Evolutionary conservation across 2,113 vertebrate species (phyloP), one percentile per base, ranked within the genome.

Genomic region (Odocoileus virginianus): DNA sequence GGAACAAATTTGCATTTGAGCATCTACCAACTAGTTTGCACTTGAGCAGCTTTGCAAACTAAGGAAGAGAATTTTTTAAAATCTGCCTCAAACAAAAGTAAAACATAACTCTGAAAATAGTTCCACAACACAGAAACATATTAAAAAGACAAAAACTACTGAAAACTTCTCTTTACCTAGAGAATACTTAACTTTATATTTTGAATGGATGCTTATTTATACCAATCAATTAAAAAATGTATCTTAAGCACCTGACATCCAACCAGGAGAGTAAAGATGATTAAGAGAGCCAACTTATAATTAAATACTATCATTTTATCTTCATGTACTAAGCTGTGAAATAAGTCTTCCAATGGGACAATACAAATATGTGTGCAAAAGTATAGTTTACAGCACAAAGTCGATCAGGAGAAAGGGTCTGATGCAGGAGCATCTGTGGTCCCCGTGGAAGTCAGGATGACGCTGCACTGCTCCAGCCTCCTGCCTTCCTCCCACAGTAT

Each of bases 41-140:
- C 58, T 92, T 91, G 36, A 64, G 14, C 27, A 43, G 79, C 86
- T 82, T 94, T 95, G 30, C 45, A 89, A 89, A 79, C 84, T 58
- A 7, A 84, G 33, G 7, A 87, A 96, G 14, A 28, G 50, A 13
- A 71, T 71, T 71, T 87, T 95, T 47, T 85, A 85, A 76, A 85
- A 87, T 76, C 33, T 81, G 52, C 82, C 86, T 91, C 67, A 94
- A 58, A 85, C 57, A 40, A 97, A 97, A 91, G 7, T 82, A 96
- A 98, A 79, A 74, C 17, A 21, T 19, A 89, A 81, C 33, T 87
- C 93, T 87, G 45, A 92, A 96, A 97, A 58, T 11, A 97, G 43
- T 45, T 89, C 55, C 58, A 58, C 67, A 82, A 89, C 88, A 88
- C n/a, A 94, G 36, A 95, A 97, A 88, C 40, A 43, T 8, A 88